Base-by-base conservation (phyloP, 2,113 vertebrate genomes). In the Erythrolamprus reginae region DNA sequence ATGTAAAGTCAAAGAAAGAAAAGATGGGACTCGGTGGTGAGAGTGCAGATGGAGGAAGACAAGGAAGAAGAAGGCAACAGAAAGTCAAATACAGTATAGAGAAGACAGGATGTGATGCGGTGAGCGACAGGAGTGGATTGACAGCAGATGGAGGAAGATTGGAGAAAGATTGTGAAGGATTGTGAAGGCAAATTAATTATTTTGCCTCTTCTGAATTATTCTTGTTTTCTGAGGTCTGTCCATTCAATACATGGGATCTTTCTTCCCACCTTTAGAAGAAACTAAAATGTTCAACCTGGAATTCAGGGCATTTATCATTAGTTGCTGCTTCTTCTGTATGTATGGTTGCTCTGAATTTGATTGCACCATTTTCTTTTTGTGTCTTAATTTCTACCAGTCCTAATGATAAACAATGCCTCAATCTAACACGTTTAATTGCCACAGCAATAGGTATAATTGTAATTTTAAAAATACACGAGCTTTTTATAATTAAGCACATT, bases 401-500 rank as follows among this genome's bases (percentile, higher is more conserved):
- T 55, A 82, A 52, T 53, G 55, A 56, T 45, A 52, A 87, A 17
- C 47, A 12, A 38, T 55, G 48, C 28, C 83, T 48, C 24, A 23
- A 50, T 89, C 84, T 82, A 42, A 48, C 28, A 48, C 21, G 28
- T 86, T 86, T 90, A 90, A 90, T 65, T 65, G 55, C 23, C 83
- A 70, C 21, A 90, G 65, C 84, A 84, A 33, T 45, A 51, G 50
- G 3, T 8, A 52, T 86, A 65, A 51, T 51, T 90, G 56, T 61
- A 86, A 88, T 84, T 51, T 45, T 84, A 88, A 70, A 56, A 88
- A 58, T 24, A 82, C 45, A 28, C 2, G 10, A 52, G 33, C 61
- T 21, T 88, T 88, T 83, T 26, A 65, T 83, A 85, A 8, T 55
- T 91, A 84, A 84, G 82, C 92, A 77, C 58, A 48, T 92, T 50